These are phyloP conservation scores for Acanthurus tractus DNA, from an alignment of 2,797 vertebrate genomes.

Conservation along the genomic window DNA sequence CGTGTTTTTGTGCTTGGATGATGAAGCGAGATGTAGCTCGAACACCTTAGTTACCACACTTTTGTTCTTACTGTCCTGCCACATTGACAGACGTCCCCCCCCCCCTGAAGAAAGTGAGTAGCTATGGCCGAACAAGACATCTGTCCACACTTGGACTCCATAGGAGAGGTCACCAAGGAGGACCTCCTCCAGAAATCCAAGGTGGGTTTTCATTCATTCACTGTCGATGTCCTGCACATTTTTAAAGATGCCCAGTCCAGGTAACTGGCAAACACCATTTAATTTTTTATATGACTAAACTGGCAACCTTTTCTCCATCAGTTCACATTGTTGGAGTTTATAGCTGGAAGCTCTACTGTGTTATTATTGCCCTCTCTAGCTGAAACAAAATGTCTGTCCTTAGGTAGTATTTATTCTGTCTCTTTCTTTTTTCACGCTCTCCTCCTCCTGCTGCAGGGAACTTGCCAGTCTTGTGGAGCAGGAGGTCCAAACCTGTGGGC, in stretches of 20 bases:
- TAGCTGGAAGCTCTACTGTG: background rate
- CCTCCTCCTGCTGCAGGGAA: constrained; percentile 84
- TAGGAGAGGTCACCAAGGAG: constrained; percentile 97
- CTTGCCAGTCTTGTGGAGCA: constrained; percentile 96
- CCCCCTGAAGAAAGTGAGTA: constrained; percentile 37
- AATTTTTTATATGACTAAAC: too few species aligned
- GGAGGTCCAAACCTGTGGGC: constrained; percentile 97
- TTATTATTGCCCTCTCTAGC: background rate
- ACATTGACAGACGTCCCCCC: constrained; percentile 38
- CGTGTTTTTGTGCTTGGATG: constrained; percentile 9
- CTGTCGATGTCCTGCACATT: constrained; percentile 1
- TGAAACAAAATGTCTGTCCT: constrained; percentile 5
- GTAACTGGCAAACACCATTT: background rate
- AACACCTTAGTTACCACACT: constrained; percentile 15
- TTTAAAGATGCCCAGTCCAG: constrained; percentile 12
- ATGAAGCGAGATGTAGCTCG: constrained; percentile 56
- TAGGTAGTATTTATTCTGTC: too few species aligned
- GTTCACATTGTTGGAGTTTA: background rate
- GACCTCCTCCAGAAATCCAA: constrained; percentile 96
- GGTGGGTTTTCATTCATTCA: constrained; percentile 78
- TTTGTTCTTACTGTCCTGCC: constrained; percentile 24
- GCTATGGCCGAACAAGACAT: constrained; percentile 91
- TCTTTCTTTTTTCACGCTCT: background rate
- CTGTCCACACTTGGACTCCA: constrained; percentile 95
- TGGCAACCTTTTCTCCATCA: background rate